Conservation (phyloP, 2,888 invertebrate species). For the Drosophila fungiperda region DNA sequence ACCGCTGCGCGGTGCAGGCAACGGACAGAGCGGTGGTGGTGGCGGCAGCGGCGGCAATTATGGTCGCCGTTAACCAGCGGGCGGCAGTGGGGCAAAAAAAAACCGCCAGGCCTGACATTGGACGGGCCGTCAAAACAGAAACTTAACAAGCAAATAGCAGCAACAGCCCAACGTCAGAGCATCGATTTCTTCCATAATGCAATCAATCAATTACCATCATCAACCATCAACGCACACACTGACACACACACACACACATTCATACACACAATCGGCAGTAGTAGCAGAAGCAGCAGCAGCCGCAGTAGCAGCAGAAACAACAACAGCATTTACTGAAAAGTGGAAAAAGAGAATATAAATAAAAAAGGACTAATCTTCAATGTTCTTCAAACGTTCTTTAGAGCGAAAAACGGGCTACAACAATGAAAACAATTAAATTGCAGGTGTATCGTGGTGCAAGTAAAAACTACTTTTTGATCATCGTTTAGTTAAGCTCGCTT, state of each 20-base stretch:
- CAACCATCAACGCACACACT: slow-evolving; percentile 31
- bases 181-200: slow-evolving; percentile 75
- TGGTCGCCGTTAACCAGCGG: slow-evolving; percentile 82
- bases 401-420: slow-evolving; percentile 30
- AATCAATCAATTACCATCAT: slow-evolving; percentile 64
- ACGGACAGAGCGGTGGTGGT: slow-evolving; percentile 73
- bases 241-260: slow-evolving; percentile 10
- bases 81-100: slow-evolving; percentile 49
- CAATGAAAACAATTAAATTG: slow-evolving; percentile 22
- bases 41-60: slow-evolving; percentile 73
- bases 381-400: slow-evolving; percentile 30
- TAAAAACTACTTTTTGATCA: slow-evolving; percentile 28
- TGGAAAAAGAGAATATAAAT: neutral
- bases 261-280: slow-evolving; percentile 24
- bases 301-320: neutral
- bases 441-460: slow-evolving; percentile 33
- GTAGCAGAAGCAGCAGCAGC: slow-evolving; percentile 18
- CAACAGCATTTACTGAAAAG: slow-evolving; percentile 21
- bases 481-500: slow-evolving; percentile 41
- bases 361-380: slow-evolving; percentile 21
- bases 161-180: slow-evolving; percentile 72
- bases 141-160: slow-evolving; percentile 39
- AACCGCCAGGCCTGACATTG: slow-evolving; percentile 47
- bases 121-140: slow-evolving; percentile 34
- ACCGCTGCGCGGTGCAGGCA: slow-evolving; percentile 82